Conservation (phyloP, 2,797 vertebrate species). For the Harpagifer antarcticus region DNA sequence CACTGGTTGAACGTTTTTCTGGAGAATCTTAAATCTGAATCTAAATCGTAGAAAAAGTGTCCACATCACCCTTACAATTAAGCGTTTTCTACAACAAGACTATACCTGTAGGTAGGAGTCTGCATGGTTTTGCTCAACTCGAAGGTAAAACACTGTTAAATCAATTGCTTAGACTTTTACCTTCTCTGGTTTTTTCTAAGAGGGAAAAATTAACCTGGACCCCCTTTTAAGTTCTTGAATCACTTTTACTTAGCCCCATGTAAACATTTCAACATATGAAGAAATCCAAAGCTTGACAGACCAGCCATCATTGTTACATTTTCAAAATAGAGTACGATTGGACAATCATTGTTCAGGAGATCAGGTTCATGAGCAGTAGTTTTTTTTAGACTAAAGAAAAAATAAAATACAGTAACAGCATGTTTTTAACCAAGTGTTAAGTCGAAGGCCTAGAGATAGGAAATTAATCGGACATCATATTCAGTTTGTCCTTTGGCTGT, state of each 20-base stretch:
- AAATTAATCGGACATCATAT: slow-evolving; percentile 5
- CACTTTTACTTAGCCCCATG: background rate
- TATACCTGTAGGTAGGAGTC: too few species aligned
- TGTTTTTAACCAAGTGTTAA: background rate
- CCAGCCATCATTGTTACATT: background rate
- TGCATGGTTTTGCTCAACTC: background rate
- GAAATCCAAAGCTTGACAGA: background rate
- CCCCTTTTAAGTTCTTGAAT: too few species aligned
- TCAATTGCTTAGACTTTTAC: background rate
- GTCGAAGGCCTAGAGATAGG: slow-evolving; percentile 7
- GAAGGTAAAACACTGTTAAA: background rate
- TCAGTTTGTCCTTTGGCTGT: background rate
- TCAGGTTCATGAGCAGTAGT: background rate
- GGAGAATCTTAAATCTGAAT: background rate
- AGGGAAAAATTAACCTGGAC: background rate
- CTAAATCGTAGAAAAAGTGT: too few species aligned
- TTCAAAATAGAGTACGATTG: background rate
- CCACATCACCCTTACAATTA: too few species aligned
- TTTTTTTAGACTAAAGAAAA: background rate
- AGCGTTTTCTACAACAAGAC: too few species aligned
- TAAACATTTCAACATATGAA: background rate
- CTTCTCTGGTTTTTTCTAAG: background rate
- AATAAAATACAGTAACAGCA: background rate
- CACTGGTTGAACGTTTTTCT: background rate
- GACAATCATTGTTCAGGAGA: background rate